Percentiles rank a stretch among this genome's conserved stretches.
Evolutionary conservation across 2,888 invertebrate genomes (phyloP).

Genomic region (Spilosoma lubricipeda): DNA sequence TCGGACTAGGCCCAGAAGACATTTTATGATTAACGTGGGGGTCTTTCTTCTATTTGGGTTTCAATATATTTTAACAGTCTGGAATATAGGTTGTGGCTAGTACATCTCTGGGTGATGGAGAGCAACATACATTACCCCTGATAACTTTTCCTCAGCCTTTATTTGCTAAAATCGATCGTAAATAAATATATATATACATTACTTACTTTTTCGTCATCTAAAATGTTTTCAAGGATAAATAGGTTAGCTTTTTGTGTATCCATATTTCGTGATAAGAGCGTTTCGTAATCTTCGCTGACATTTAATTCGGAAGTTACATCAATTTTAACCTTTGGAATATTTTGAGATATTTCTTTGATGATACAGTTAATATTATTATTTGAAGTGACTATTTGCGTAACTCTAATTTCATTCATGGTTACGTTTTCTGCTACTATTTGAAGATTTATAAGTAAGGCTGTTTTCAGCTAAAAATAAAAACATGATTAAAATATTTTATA

Average conservation of each 20-base stretch:
- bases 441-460: constrained; percentile 58
- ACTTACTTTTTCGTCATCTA: constrained; percentile 59
- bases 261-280: constrained; percentile 27
- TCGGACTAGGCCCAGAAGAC: no score
- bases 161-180: background rate
- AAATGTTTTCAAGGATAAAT: constrained; percentile 57
- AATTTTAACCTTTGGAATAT: constrained; percentile 40
- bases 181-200: background rate
- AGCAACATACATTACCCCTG: background rate
- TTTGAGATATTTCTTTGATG: constrained; percentile 46
- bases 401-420: constrained; percentile 39
- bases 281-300: constrained; percentile 26
- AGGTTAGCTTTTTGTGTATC: constrained; percentile 47
- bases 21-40: no score
- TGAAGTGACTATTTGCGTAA: constrained; percentile 48
- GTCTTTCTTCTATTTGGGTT: no score
- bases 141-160: background rate
- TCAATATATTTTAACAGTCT: no score
- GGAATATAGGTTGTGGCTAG: no score
- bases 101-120: background rate
- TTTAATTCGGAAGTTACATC: constrained; percentile 36
- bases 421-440: constrained; percentile 65
- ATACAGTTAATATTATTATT: constrained; percentile 39
- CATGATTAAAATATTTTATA: background rate
- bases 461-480: constrained; percentile 53